Base-by-base conservation (phyloP, 2,888 invertebrate genomes). In the Lasioglossum figueresi region DNA sequence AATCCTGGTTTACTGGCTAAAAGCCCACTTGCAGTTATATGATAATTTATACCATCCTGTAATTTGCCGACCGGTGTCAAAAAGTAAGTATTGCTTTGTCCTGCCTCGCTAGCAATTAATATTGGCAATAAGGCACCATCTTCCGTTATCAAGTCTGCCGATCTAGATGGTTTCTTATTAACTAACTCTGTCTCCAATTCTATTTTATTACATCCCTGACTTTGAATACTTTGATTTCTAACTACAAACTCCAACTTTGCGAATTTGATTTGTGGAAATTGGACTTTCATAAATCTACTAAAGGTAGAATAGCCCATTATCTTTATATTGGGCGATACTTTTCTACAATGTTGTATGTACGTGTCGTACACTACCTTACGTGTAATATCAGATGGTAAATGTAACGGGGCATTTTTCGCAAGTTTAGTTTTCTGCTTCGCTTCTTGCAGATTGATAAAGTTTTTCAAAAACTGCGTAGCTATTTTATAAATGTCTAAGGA, bases 251-350 rank as follows among this genome's bases (percentile, higher is more conserved):
- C 97, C 27, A 96, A 92, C 92, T 96, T 96, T 72, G 95, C 95
- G 92, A 97, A 97, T 93, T 97, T 97, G 6, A 97, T 97, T 91
- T 97, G 97, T 1, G 97, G 97, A 94, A 97, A 98, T 93, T 97
- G 97, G 91, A 97, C 97, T 93, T 97, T 97, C 97, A 98, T 97
- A 93, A 97, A 98, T 91, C 97, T 97, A 86, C 97, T 95, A 95
- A 98, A 98, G 16, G 97, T 97, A 2, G 97, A 97, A 92, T 97
- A 98, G 0, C 97, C 97, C 97, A 98, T 97, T 27, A 97, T 95
- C 94, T 97, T 97, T 23, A 97, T 96, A 79, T 96, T 96, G 0
- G 97, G 97, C 91, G 97, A 97, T 77, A 97, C 94, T 88, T 97
- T 96, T 93, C 97, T 97, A 85, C 97, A 97, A 92, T 97, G 97